Evolutionary conservation across 2,888 invertebrate genomes (phyloP), one percentile per base, ranked within the genome.

Genomic region (Monoplex corrugatus): DNA sequence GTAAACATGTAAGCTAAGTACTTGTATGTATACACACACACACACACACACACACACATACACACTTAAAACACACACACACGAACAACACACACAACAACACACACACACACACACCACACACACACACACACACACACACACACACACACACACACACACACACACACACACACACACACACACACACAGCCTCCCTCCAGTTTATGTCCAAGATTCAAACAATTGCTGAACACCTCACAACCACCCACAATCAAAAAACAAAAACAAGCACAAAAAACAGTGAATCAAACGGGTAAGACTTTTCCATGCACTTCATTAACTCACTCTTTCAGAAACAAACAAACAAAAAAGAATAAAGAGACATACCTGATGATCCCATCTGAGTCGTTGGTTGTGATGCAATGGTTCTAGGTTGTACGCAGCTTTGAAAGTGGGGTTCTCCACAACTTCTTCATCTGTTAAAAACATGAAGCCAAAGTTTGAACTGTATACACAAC

Each of bases 311-410:
- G n/a, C n/a, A n/a, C n/a, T n/a, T n/a, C n/a, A n/a, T n/a, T n/a
- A n/a, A n/a, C n/a, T n/a, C n/a, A n/a, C n/a, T n/a, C n/a, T n/a
- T n/a, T n/a, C n/a, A n/a, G 57, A 57, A 57, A 57, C 57, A 23
- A 78, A 16, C 16, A 0, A 1, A n/a, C 23, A 83, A 45, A 83
- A 6, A 32, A 83, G 83, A 83, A 10, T 19, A 5, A 43, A 16
- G 43, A 98, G n/a, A 40, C 78, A 16, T 8, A 99, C 99, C 95
- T 95, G 95, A 95, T 98, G 98, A 94, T 98, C 98, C 99, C 99
- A 99, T 95, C 98, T 97, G 2, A 99, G 96, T 57, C 94, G 94
- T 87, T 95, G 93, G 87, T 93, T 95, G 23, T 98, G 97, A 87
- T 98, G 96, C 98, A 98, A 98, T 0, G 98, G 98, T 87, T 95